A percentile compares a stretch with the other conserved stretches of the same genome.
These are phyloP conservation scores for Hemitrygon akajei DNA, from an alignment of 2,797 vertebrate species.

Conservation along the genomic window DNA sequence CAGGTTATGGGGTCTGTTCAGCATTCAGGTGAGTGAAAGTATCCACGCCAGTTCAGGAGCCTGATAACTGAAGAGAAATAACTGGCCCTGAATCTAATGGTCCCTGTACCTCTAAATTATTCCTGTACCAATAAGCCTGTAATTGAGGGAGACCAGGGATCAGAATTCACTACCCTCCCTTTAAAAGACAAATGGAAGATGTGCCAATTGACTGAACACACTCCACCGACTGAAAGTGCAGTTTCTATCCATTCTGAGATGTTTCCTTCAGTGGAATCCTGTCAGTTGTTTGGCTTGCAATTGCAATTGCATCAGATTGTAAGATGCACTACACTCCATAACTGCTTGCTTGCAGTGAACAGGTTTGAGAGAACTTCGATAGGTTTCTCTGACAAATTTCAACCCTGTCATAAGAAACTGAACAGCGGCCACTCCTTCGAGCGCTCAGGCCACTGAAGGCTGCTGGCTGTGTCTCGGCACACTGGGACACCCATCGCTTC, in stretches of 20 bases:
- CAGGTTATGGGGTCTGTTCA: too few species aligned
- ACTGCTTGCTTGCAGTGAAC: not conserved
- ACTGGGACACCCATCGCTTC: not conserved
- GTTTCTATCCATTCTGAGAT: not conserved
- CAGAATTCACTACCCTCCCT: not conserved
- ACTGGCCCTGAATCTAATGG: too few species aligned
- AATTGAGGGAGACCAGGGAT: too few species aligned
- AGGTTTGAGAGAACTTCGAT: not conserved
- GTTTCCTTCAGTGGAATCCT: not conserved
- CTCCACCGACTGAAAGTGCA: not conserved
- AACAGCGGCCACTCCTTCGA: not conserved
- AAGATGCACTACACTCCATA: too few species aligned
- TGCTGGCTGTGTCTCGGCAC: not conserved
- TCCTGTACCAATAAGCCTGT: too few species aligned
- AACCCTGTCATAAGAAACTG: not conserved
- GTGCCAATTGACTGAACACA: not conserved
- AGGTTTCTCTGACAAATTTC: not conserved
- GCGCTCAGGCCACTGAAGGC: not conserved
- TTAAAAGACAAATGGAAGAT: not conserved
- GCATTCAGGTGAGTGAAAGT: too few species aligned
- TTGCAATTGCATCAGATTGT: too few species aligned
- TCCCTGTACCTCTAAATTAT: too few species aligned
- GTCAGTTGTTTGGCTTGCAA: too few species aligned
- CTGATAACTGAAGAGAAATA: too few species aligned
- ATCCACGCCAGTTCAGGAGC: too few species aligned